These are phyloP conservation scores for Drosophila quinaria DNA, from an alignment of 2,888 invertebrate species.

Conservation along the genomic window DNA sequence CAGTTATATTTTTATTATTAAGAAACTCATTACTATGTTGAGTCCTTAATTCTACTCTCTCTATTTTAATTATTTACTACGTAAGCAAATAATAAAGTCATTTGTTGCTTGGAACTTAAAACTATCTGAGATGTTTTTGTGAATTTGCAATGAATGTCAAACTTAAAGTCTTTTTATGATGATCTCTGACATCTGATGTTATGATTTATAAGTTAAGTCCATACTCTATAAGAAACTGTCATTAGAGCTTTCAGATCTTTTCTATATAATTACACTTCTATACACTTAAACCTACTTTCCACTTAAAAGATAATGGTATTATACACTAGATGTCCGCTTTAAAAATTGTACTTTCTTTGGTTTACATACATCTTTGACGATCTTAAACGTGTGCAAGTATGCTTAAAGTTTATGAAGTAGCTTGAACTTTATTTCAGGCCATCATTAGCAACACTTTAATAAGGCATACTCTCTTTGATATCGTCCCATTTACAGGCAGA, in stretches of 20 bases:
- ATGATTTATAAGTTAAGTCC: no score
- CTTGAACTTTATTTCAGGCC: conserved; percentile 12
- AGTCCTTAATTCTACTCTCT: neutral
- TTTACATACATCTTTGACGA: neutral
- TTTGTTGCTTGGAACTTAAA: no score
- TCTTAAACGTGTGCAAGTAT: neutral
- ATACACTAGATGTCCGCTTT: no score
- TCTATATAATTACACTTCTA: no score
- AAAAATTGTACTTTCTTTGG: no score
- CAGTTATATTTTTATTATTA: neutral
- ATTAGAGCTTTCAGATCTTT: neutral
- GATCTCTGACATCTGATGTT: no score
- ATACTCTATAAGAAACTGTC: neutral
- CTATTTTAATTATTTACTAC: neutral
- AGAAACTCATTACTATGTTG: neutral
- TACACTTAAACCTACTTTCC: no score
- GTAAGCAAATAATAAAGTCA: neutral
- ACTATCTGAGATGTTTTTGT: no score
- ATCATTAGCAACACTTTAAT: conserved; percentile 13
- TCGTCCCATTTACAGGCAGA: conserved; percentile 21
- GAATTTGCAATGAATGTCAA: no score
- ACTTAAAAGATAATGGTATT: no score
- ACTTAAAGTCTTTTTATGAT: no score
- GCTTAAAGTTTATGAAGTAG: conserved; percentile 12
- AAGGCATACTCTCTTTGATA: neutral